Evolutionary conservation across 2,797 vertebrate genomes (phyloP), one percentile per base, ranked within the genome.

Genomic region (Pogoniulus pusillus): DNA sequence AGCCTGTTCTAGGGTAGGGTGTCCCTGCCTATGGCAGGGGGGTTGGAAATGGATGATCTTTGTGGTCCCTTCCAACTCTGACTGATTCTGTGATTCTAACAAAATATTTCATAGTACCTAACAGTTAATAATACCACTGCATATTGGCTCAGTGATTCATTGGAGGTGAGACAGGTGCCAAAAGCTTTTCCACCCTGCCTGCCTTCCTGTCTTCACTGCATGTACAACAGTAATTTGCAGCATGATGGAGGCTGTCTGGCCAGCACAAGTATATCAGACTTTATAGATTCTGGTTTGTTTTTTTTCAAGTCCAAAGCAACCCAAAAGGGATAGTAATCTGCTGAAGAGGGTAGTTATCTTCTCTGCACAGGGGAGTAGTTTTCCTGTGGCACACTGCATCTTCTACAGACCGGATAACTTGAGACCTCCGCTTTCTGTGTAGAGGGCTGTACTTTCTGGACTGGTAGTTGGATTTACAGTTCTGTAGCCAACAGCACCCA

Each of bases 231-330:
- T 47, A 81, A 86, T 80, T 84, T 27, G 10, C 47, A 77, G 51
- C 6, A 41, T 9, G 12, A 6, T 1, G 6, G 62, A 79, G 54
- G 17, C 60, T 85, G 54, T 58, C 74, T 69, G 72, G 71, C 80
- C 59, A 55, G 73, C 16, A 9, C 64, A 79, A 79, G n/a, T 19
- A 3, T 27, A 35, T 60, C 37, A 30, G 47, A 10, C 4, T 69
- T 63, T 74, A 74, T 23, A 43, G 26, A 16, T 18, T 75, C 82
- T 96, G 82, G n/a, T 93, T 89, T 83, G 62, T 41, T 63, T 93
- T 93, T 87, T 86, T 80, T 68, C 53, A 63, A 77, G 29, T 37
- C 20, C 7, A 26, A 90, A 60, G 16, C 45, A 43, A 80, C 81
- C 60, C 70, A 54, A 60, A 41, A 79, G 69, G 34, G 3, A 80